These are phyloP conservation scores for Serripes groenlandicus DNA, from an alignment of 2,888 invertebrate genomes.

Conservation along the genomic window DNA sequence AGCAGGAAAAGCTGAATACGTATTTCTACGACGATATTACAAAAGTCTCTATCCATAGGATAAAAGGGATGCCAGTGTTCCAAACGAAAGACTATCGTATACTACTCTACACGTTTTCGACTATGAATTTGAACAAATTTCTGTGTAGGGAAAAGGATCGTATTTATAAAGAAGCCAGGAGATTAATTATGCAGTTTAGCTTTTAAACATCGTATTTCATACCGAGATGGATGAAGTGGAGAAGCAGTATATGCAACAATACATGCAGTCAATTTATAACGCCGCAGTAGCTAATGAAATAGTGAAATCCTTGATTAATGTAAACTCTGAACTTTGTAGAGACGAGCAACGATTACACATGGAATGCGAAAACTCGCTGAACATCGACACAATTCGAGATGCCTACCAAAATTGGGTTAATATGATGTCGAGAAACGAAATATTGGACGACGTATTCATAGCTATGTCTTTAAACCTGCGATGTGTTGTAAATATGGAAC, in stretches of 20 bases:
- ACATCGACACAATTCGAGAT: background rate
- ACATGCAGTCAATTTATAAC: background rate
- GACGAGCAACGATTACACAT: background rate
- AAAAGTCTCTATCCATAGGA: no score
- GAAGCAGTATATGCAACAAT: background rate
- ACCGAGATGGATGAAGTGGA: constrained; percentile 10
- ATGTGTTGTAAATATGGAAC: background rate
- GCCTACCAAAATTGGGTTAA: background rate
- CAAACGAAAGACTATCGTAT: no score
- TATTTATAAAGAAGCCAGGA: no score
- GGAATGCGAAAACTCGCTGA: background rate
- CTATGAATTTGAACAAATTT: no score
- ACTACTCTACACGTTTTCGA: no score
- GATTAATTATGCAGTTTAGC: background rate
- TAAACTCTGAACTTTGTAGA: background rate
- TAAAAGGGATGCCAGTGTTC: no score
- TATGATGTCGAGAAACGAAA: background rate
- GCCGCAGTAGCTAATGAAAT: background rate
- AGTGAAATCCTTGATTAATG: background rate
- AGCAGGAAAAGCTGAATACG: background rate
- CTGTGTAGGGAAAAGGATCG: no score
- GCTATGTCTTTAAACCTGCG: background rate
- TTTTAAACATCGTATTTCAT: background rate
- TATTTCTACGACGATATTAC: background rate
- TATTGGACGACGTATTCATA: background rate